A percentile compares a stretch with the other conserved stretches of the same genome.
phyloP scores from a whole-genome alignment of 2,888 invertebrate genomes.

The Apocheima hispidaria region DNA sequence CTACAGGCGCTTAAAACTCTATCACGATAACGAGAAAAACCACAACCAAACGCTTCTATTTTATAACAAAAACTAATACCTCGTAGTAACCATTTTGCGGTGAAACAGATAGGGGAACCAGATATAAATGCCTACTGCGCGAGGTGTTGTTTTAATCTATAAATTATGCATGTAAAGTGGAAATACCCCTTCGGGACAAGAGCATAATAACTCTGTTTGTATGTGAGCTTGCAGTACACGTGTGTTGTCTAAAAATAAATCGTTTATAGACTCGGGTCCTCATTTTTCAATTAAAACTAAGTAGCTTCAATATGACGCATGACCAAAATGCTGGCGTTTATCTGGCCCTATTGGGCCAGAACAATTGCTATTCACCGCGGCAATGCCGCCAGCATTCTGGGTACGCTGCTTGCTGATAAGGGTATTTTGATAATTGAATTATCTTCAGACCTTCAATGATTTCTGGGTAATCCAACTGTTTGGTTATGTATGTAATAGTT shows the following conservation, averaged over 20 bases:
- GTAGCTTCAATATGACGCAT: background rate
- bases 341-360: too few relatives aligned
- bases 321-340: too few relatives aligned
- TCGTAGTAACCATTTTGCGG: constrained; percentile 17
- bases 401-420: too few relatives aligned
- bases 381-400: too few relatives aligned
- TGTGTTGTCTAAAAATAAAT: constrained; percentile 18
- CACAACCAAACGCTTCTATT: constrained; percentile 8
- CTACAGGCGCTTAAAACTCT: background rate
- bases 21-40: constrained; percentile 2
- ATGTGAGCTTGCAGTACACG: constrained; percentile 23
- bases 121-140: constrained; percentile 31
- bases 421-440: too few relatives aligned
- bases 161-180: constrained; percentile 43
- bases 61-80: constrained; percentile 20
- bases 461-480: too few relatives aligned
- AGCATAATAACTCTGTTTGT: constrained; percentile 36
- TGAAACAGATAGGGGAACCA: constrained; percentile 34
- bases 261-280: background rate
- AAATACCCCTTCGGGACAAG: constrained; percentile 24
- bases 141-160: constrained; percentile 43
- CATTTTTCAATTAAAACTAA: background rate
- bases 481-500: too few relatives aligned
- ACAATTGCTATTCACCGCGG: too few relatives aligned
- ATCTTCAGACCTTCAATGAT: too few relatives aligned